Percentiles rank a stretch among this genome's conserved stretches.
Evolutionary conservation across 2,113 vertebrate genomes (phyloP).

Genomic region (Urocynchramus pylzowi): DNA sequence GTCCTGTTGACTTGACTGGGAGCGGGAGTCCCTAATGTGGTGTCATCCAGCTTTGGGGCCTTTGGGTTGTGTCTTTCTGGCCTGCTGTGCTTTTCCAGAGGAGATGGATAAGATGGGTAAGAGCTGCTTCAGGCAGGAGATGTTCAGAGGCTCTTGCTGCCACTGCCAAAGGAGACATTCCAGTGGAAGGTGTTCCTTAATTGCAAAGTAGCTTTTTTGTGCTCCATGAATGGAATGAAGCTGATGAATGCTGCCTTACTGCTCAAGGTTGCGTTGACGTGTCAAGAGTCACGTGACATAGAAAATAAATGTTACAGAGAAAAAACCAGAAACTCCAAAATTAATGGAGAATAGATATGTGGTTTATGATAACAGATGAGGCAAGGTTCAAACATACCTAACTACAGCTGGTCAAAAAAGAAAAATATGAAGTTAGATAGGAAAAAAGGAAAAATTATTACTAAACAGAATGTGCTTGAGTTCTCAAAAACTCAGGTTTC

Average conservation of each 20-base stretch:
- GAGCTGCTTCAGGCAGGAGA: background rate
- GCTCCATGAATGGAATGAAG: background rate
- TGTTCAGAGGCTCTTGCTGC: background rate
- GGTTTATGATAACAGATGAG: background rate
- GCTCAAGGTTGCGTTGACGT: background rate
- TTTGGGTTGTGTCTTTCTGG: background rate
- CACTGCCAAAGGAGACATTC: background rate
- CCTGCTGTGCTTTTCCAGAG: background rate
- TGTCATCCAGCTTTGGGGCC: background rate
- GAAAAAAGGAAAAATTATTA: background rate
- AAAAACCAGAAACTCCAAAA: background rate
- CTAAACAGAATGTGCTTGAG: background rate
- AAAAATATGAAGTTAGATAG: background rate
- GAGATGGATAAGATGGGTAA: background rate
- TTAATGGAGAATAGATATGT: background rate
- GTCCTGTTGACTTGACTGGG: background rate
- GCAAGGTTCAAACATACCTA: background rate
- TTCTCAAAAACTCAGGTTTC: background rate
- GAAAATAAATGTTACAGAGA: background rate
- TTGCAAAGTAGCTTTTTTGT: background rate
- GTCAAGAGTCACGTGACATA: background rate
- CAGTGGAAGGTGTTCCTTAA: background rate
- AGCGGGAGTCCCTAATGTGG: background rate
- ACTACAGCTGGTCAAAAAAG: background rate
- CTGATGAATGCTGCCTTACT: background rate